Evolutionary conservation across 2,113 vertebrate genomes (phyloP), one percentile per base, ranked within the genome.

Genomic region (Prionailurus viverrinus): DNA sequence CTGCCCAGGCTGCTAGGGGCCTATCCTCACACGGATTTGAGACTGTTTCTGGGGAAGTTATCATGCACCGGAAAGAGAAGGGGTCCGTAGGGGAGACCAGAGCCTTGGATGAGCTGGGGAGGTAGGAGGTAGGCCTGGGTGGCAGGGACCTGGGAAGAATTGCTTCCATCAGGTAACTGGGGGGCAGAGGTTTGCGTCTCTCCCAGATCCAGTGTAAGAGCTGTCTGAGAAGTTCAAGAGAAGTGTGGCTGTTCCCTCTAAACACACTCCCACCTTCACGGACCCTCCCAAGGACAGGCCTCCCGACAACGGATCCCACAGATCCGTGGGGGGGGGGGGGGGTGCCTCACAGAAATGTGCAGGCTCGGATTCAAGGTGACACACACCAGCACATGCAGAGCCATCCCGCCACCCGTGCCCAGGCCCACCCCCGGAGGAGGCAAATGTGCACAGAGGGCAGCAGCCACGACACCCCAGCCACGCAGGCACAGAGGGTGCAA

Each of bases 331-430:
- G 4, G 5, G 18, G 4, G 53, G 65, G 85, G 45, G 21, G 39
- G 53, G 15, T 13, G 31, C 48, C 68, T 85, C 82, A 25, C 61
- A 91, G 74, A 53, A 76, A 95, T 2, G 27, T 51, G 76, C 63
- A 45, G 66, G 55, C 73, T 86, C 93, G 71, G 74, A 63, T 69
- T 98, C 97, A 97, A 98, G 97, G 98, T 95, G 94, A 95, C 96
- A 93, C 65, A 23, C 41, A 71, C 31, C 41, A 95, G 80, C 58
- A n/a, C 51, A n/a, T 7, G 29, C 78, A 89, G 76, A 94, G 74
- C 51, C 58, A 14, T 23, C 31, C 36, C 4, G n/a, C 29, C 5
- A 27, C 25, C 45, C 2, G 0, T 45, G 51, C 55, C 81, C 51
- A 74, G 86, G 53, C 65, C 92, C 18, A 2, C 83, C 61, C 78